phyloP scores from a whole-genome alignment of 2,113 vertebrate species.

The Acrocephalus arundinaceus region DNA sequence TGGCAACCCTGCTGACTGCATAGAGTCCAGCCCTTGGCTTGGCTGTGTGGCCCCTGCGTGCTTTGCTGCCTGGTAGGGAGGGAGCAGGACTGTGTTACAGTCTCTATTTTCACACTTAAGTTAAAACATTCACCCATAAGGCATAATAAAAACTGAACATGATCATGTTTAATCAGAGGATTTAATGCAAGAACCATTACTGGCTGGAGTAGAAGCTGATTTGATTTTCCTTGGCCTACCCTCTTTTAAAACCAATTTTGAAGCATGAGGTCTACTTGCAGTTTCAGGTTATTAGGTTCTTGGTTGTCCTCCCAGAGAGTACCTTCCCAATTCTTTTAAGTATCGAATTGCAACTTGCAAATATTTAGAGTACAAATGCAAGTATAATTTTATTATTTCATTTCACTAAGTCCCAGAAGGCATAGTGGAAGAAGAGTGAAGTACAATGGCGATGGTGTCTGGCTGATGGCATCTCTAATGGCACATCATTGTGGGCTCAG shows the following conservation, averaged over 20 bases:
- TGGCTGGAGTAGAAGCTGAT: neutral
- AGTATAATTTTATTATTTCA: neutral
- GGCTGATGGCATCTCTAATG: fast-evolving
- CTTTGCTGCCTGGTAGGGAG: neutral
- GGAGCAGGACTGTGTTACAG: neutral
- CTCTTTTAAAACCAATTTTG: neutral
- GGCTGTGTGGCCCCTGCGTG: fast-evolving
- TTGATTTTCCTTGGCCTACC: neutral
- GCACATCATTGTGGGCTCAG: neutral
- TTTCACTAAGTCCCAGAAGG: neutral
- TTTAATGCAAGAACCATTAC: neutral
- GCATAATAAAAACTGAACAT: neutral
- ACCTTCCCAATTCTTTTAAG: neutral
- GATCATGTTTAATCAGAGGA: neutral
- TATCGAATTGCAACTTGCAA: neutral
- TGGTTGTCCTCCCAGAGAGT: neutral
- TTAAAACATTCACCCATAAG: neutral
- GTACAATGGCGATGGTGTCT: fast-evolving
- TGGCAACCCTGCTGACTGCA: neutral
- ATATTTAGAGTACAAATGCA: neutral
- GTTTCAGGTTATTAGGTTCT: neutral
- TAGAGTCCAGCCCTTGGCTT: neutral
- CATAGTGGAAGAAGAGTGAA: neutral
- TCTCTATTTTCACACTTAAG: neutral
- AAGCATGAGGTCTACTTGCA: neutral